Percentiles rank a stretch among this genome's conserved stretches.
These are phyloP conservation scores for Cantharis nigra DNA, from an alignment of 2,888 invertebrate genomes.

Conservation along the genomic window DNA sequence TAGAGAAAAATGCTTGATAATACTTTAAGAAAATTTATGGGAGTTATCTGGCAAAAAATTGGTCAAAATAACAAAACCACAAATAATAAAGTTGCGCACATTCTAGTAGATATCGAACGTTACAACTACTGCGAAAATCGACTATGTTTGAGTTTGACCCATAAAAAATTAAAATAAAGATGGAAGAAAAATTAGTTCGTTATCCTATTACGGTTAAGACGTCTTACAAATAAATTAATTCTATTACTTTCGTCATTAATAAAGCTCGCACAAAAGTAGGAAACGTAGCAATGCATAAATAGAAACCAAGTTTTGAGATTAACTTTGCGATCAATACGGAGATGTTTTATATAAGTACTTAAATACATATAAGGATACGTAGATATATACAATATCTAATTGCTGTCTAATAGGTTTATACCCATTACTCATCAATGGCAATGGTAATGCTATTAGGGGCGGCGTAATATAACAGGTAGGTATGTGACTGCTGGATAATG, in stretches of 20 bases:
- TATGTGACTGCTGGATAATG: slow-evolving; percentile 20
- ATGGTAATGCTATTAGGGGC: slow-evolving; percentile 9
- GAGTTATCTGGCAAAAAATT: slow-evolving; percentile 30
- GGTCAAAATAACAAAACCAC: slow-evolving; percentile 24
- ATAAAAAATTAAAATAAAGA: slow-evolving; percentile 16
- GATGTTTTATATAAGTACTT: neutral
- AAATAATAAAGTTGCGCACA: slow-evolving; percentile 16
- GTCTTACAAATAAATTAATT: slow-evolving; percentile 50
- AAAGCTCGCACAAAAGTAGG: neutral
- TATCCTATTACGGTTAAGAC: slow-evolving; percentile 51
- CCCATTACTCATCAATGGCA: slow-evolving; percentile 7
- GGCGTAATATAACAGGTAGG: neutral
- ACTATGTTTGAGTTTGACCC: neutral
- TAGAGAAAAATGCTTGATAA: slow-evolving; percentile 34
- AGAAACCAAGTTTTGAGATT: neutral
- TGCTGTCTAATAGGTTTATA: neutral
- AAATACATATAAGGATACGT: neutral
- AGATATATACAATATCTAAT: neutral
- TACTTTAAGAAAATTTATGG: slow-evolving; percentile 31
- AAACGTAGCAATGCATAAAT: neutral
- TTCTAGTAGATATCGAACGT: neutral
- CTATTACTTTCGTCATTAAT: slow-evolving; percentile 32
- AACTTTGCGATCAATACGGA: neutral
- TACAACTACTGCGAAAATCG: neutral
- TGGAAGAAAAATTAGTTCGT: slow-evolving; percentile 51